Evolutionary conservation across 2,113 vertebrate species (phyloP).

Genomic region (Grallaria varia): DNA sequence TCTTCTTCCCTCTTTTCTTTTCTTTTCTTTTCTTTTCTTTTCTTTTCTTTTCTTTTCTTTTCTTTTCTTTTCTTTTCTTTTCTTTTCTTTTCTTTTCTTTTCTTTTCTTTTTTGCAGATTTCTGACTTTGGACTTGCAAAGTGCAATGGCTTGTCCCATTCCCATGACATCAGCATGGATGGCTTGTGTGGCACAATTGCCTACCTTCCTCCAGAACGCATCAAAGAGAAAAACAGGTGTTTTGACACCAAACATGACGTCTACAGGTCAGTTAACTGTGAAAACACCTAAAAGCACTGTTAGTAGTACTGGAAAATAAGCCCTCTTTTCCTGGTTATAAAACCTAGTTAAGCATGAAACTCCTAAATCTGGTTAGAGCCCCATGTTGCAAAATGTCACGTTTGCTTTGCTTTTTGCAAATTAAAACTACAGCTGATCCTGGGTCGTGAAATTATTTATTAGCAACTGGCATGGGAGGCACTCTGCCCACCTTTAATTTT

Average conservation of each 20-base stretch:
- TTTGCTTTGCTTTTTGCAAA: not conserved
- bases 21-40: too few species aligned
- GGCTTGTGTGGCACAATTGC: slow-evolving; percentile 96
- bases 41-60: too few species aligned
- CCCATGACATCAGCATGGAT: slow-evolving; percentile 93
- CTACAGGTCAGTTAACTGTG: slow-evolving; percentile 84
- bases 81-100: too few species aligned
- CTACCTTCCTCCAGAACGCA: slow-evolving; percentile 94
- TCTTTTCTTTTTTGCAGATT: slow-evolving; percentile 80
- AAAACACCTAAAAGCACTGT: not conserved
- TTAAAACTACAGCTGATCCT: not conserved
- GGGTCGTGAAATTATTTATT: not conserved
- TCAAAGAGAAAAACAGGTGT: slow-evolving; percentile 90
- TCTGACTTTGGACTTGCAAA: slow-evolving; percentile 97
- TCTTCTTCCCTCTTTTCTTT: not conserved
- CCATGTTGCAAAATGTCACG: rapidly evolving
- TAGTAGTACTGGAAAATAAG: not conserved
- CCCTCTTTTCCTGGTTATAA: not conserved
- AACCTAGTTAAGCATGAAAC: not conserved
- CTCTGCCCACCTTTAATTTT: slow-evolving; percentile 10
- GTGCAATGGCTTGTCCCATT: slow-evolving; percentile 90
- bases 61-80: too few species aligned
- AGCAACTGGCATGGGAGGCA: not conserved
- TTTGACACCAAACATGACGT: slow-evolving; percentile 97
- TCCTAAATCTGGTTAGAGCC: not conserved